Evolutionary conservation across 1,140 invertebrate species (phyloP).

Genomic region (Apis laboriosa): DNA sequence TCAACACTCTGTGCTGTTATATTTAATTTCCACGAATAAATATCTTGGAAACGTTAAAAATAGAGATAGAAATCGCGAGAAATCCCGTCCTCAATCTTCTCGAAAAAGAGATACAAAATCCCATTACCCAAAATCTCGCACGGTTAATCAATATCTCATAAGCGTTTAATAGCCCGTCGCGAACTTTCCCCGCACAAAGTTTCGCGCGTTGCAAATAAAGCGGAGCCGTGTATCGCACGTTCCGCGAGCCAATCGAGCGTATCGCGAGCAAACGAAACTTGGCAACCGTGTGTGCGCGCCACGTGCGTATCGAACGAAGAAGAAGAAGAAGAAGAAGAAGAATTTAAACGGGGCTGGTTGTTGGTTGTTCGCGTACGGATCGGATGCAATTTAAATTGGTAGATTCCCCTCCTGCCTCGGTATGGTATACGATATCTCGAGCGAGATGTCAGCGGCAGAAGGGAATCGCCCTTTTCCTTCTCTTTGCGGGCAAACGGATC

Average conservation of each 20-base stretch:
- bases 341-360: neutral
- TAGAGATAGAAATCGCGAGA: neutral
- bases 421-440: constrained; percentile 59
- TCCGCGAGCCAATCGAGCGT: constrained; percentile 24
- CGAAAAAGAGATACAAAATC: neutral
- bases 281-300: constrained; percentile 6
- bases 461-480: constrained; percentile 35
- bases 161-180: neutral
- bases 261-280: neutral
- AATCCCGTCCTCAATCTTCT: neutral
- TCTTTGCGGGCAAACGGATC: constrained; percentile 30
- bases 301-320: constrained; percentile 51
- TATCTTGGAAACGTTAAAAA: too few relatives aligned
- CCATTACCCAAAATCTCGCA: neutral
- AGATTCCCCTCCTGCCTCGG: constrained; percentile 52
- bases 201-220: constrained; percentile 3
- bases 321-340: neutral
- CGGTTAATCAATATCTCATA: constrained; percentile 11
- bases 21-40: neutral
- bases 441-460: constrained; percentile 63
- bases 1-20: too few relatives aligned
- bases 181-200: constrained; percentile 2
- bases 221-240: neutral
- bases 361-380: neutral
- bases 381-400: constrained; percentile 72